Evolutionary conservation across 2,113 vertebrate species (phyloP), one percentile per base, ranked within the genome.

Genomic region (Pelecanus crispus): DNA sequence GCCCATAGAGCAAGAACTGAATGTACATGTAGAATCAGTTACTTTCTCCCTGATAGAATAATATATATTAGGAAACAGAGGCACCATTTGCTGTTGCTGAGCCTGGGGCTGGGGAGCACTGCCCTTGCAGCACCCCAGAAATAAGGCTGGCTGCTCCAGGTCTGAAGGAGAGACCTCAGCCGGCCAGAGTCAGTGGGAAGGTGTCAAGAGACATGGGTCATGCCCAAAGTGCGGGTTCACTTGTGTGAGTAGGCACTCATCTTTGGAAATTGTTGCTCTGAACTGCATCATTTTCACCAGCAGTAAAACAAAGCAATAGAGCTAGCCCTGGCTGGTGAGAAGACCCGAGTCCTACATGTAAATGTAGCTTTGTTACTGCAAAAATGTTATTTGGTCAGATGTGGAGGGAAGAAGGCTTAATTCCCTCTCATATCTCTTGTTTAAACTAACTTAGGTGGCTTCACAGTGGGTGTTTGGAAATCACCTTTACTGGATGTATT

Each of bases 291-390:
- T 59, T 72, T 92, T 53, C 18, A 15, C 36, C 49, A 70, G 49
- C 49, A 86, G 40, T 36, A 49, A 68, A 79, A 40, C 10, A 31
- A 65, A 28, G 61, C 32, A 29, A 42, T 6, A 34, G 58, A 55
- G 44, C 17, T 62, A 31, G 22, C n/a, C 10, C 26, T 59, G 56
- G 11, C 62, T 44, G 34, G n/a, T 52, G 40, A 47, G 63, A 36
- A 83, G 49, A 44, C 18, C 6, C 0, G 0, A 88, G 22, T 70
- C 32, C 13, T 34, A 10, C 7, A 2, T 1, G 6, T 24, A 80
- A 67, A 31, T 32, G 11, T 29, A 49, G 28, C n/a, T 86, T 28
- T 80, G 20, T 50, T 44, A 67, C 58, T 59, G n/a, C 19, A 53
- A 72, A 90, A 68, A 17, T 17, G 10, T 68, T 72, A 36, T 11